A percentile compares a stretch with the other conserved stretches of the same genome.
Conservation (phyloP, 2,797 vertebrate species). For the Remorina albescens region DNA sequence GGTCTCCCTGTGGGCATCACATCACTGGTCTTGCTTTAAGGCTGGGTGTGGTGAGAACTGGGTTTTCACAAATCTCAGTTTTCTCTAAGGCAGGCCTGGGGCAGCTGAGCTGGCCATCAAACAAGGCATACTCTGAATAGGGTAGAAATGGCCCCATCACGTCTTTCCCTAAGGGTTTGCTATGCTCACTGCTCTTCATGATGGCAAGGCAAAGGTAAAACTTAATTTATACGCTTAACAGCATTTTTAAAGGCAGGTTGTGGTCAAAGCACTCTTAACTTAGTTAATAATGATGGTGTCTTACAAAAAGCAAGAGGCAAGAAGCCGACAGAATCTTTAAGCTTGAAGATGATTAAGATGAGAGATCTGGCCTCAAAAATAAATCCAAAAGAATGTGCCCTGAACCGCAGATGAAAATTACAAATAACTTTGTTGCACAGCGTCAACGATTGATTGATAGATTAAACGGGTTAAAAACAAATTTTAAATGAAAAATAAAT, state of each 20-base stretch:
- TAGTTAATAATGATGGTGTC: conserved; percentile 11
- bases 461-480: not conserved
- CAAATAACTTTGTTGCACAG: not conserved
- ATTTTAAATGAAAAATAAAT: not conserved
- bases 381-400: not conserved
- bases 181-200: conserved; percentile 59
- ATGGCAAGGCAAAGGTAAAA: conserved; percentile 60
- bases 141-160: conserved; percentile 67
- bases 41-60: conserved; percentile 67
- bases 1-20: conserved; percentile 62
- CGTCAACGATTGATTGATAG: not conserved
- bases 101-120: conserved; percentile 77
- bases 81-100: conserved; percentile 74
- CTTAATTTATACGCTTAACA: conserved; percentile 53
- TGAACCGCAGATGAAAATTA: not conserved
- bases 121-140: conserved; percentile 65
- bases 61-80: conserved; percentile 67
- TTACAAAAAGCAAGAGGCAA: conserved; percentile 17
- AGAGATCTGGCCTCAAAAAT: not conserved
- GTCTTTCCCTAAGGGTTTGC: conserved; percentile 60
- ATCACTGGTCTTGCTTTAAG: conserved; percentile 64
- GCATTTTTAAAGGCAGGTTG: conserved; percentile 30
- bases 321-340: conserved; percentile 17
- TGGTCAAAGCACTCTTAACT: conserved; percentile 24
- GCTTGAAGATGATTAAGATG: conserved; percentile 6